These are phyloP conservation scores for Theretra japonica DNA, from an alignment of 2,888 invertebrate genomes.

Conservation along the genomic window DNA sequence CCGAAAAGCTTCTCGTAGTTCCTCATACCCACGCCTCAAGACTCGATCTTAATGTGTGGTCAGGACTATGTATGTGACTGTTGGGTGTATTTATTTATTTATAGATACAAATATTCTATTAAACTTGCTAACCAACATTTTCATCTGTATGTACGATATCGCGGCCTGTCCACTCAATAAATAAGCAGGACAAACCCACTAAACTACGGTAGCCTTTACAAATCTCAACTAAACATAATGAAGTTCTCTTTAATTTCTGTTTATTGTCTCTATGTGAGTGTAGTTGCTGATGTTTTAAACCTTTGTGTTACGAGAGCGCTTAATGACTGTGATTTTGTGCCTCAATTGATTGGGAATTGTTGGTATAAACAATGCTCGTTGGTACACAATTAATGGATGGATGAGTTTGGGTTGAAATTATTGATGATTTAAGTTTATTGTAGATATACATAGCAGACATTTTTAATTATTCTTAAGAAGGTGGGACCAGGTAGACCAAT, in stretches of 20 bases:
- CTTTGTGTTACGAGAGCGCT: background rate
- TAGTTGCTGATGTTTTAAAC: slow-evolving; percentile 14
- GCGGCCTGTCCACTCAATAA: slow-evolving; percentile 51
- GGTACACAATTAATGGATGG: too few relatives aligned
- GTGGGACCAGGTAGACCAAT: too few relatives aligned
- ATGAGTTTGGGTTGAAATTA: too few relatives aligned
- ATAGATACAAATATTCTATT: too few relatives aligned
- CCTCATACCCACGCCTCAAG: too few relatives aligned
- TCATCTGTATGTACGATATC: slow-evolving; percentile 51
- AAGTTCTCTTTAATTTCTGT: slow-evolving; percentile 42
- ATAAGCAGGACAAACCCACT: slow-evolving; percentile 46
- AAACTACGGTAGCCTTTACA: slow-evolving; percentile 48
- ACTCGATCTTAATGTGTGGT: too few relatives aligned
- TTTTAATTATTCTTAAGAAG: too few relatives aligned
- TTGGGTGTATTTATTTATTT: too few relatives aligned
- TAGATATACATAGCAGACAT: too few relatives aligned
- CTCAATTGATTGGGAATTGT: background rate
- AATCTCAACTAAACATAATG: slow-evolving; percentile 45
- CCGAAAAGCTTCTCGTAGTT: too few relatives aligned
- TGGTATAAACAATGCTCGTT: background rate
- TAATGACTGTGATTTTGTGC: background rate
- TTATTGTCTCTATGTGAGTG: slow-evolving; percentile 38
- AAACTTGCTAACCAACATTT: background rate
- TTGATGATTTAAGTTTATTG: too few relatives aligned
- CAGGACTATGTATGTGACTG: too few relatives aligned